Evolutionary conservation across 2,797 vertebrate species (phyloP).

Genomic region (Typhlichthys subterraneus): DNA sequence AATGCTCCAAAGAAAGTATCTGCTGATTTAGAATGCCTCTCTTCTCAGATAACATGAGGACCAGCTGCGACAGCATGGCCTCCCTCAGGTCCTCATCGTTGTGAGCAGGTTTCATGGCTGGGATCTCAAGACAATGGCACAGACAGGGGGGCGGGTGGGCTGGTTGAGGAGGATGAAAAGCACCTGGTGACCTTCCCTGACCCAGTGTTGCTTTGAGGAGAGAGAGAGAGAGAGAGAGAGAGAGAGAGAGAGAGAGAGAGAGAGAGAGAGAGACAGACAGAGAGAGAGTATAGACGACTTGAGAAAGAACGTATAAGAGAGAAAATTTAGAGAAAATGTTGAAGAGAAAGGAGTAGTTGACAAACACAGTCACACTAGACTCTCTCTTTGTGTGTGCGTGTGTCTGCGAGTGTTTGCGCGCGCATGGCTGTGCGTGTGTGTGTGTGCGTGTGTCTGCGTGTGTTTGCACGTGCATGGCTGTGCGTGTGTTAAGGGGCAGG

Average conservation of each 20-base stretch:
- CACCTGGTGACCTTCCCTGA: conserved; percentile 18
- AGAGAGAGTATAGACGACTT: not conserved
- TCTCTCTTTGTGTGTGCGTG: conserved; percentile 7
- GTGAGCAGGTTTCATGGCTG: conserved; percentile 13
- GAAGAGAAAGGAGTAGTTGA: conserved; percentile 20
- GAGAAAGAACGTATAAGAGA: conserved; percentile 10
- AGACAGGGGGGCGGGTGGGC: not conserved
- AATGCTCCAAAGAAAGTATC: no score
- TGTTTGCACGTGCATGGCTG: conserved; percentile 16
- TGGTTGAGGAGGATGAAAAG: conserved; percentile 15
- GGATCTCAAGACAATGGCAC: conserved; percentile 20
- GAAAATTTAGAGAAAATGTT: not conserved
- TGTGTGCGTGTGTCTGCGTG: not conserved
- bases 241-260: conserved; percentile 16
- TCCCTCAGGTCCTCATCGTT: conserved; percentile 23
- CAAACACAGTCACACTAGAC: conserved; percentile 35
- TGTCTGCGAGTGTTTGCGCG: conserved; percentile 3
- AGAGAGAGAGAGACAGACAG: conserved; percentile 10
- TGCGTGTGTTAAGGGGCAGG: conserved; percentile 45
- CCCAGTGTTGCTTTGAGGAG: conserved; percentile 12
- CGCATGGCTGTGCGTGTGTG: conserved; percentile 25
- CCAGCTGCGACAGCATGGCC: conserved; percentile 21
- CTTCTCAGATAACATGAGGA: not conserved
- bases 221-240: not conserved
- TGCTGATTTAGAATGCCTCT: no score